Base-by-base conservation (phyloP, 2,797 vertebrate genomes). In the Acropternis orthonyx region DNA sequence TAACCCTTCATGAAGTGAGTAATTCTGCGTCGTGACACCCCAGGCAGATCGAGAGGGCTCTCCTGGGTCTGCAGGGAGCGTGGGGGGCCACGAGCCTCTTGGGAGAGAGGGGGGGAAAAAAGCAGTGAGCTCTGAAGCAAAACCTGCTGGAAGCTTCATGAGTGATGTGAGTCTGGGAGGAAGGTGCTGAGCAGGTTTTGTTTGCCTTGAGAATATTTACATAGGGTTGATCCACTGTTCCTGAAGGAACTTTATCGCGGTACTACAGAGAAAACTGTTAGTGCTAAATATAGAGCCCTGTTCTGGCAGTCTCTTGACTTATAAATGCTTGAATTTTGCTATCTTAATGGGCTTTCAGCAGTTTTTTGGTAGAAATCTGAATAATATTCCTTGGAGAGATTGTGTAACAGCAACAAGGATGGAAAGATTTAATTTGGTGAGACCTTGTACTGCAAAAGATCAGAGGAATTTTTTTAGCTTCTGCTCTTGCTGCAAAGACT, bases 171-270 rank as follows among this genome's bases (percentile, higher is more conserved):
- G 75, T 44, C 78, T 74, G 61, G 59, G 72, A 82, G 65, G 85
- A 82, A 59, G 92, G 69, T 85, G 52, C 67, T 71, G 52, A 87
- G 85, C 72, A 67, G 85, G 68, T 76, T 79, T 84, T 93, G 32
- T 86, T 93, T 92, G 71, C 89, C 37, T 80, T 82, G 51, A 73
- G 91, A 88, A 44, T 85, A 88, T 96, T 96, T 95, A 89, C 65
- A 49, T 61, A 77, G 82, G 49, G 68, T 54, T 80, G 44, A 91
- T 92, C 52, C 46, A 68, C 63, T 56, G 59, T 67, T 88, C 77
- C 82, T 91, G 72, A 80, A 89, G 87, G 85, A 94, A 80, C 72
- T 89, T 84, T 65, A 69, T 74, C 71, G 32, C 84, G 68, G 61
- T 56, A 56, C 54, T 86, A 75, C 66, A 82, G 81, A 89, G 89